Conservation (phyloP, 2,113 vertebrate genomes). For the Epinephelus fuscoguttatus region DNA sequence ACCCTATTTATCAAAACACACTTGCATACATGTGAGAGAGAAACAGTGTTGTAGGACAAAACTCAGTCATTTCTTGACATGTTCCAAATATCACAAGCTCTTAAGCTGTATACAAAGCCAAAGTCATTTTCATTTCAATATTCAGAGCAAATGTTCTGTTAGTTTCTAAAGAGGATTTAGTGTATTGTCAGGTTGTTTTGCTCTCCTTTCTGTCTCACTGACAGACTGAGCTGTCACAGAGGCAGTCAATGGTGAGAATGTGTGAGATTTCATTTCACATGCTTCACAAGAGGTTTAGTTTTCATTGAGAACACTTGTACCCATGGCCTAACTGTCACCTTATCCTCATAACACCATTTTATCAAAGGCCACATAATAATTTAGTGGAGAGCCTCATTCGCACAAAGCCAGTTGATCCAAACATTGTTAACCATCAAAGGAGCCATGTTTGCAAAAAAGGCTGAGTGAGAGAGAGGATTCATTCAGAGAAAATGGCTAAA, state of each 20-base stretch:
- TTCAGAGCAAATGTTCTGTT: not conserved
- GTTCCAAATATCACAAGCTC: not conserved
- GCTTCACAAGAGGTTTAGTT: constrained; percentile 41
- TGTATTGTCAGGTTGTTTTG: not conserved
- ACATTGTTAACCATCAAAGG: constrained; percentile 36
- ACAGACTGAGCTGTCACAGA: constrained; percentile 20
- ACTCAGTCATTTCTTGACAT: not conserved
- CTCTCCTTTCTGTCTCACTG: not conserved
- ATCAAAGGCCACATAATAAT: constrained; percentile 45
- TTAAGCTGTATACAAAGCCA: not conserved
- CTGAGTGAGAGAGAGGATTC: not conserved
- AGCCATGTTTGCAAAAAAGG: constrained; percentile 11
- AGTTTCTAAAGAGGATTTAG: not conserved
- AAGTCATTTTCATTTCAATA: not conserved
- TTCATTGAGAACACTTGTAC: constrained; percentile 38
- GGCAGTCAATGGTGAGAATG: constrained; percentile 1
- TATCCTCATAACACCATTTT: constrained; percentile 38
- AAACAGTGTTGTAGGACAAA: not conserved
- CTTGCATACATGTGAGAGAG: not conserved
- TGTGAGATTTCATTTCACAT: constrained; percentile 29
- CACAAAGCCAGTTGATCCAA: constrained; percentile 26
- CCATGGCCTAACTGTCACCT: constrained; percentile 29
- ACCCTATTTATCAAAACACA: not conserved
- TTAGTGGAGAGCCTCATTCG: constrained; percentile 56
- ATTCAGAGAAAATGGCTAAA: not conserved